These are phyloP conservation scores for Heliconius congener DNA, from an alignment of 1,140 invertebrate genomes.

Conservation along the genomic window DNA sequence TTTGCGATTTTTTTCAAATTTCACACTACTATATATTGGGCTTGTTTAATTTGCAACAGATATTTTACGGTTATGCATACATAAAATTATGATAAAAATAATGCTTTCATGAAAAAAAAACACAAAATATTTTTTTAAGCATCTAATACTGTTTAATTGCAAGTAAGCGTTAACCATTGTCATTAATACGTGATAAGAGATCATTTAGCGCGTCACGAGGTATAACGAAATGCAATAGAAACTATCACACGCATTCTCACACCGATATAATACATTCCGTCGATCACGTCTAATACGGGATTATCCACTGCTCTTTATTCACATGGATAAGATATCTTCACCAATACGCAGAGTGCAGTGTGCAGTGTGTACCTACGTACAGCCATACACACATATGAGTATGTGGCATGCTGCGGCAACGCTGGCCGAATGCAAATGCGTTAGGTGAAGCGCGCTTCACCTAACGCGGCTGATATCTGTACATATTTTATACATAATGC, in stretches of 20 bases:
- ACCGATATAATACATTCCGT: constrained; percentile 23
- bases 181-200: background rate
- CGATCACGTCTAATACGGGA: constrained; percentile 23
- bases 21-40: background rate
- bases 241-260: constrained; percentile 19
- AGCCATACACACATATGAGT: background rate
- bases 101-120: too few relatives aligned
- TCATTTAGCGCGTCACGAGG: background rate
- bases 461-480: background rate
- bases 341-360: background rate
- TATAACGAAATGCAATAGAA: constrained; percentile 38
- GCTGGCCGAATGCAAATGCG: background rate
- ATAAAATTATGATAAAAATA: too few relatives aligned
- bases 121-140: too few relatives aligned
- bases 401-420: too few relatives aligned
- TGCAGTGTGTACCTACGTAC: background rate
- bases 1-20: background rate
- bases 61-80: too few relatives aligned
- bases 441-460: background rate
- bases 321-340: constrained; percentile 5
- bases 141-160: background rate
- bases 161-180: background rate
- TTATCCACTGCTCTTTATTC: constrained; percentile 2
- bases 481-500: background rate
- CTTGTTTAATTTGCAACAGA: too few relatives aligned